These are phyloP conservation scores for Microctonus hyperodae DNA, from an alignment of 2,888 invertebrate species.

Conservation along the genomic window DNA sequence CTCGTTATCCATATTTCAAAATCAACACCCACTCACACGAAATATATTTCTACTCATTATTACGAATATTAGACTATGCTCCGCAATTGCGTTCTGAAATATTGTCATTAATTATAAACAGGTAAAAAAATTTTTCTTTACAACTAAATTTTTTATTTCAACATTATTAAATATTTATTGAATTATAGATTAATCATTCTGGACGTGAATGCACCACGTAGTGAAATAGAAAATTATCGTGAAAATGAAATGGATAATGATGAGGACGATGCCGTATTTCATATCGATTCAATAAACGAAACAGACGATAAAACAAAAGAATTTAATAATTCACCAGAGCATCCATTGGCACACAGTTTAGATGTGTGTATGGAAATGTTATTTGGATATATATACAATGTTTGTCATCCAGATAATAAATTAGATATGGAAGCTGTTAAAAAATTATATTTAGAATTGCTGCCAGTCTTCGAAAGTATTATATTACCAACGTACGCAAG, in stretches of 20 bases:
- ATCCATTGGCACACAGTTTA: conserved; percentile 71
- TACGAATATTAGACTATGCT: conserved; percentile 78
- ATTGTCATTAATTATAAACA: conserved; percentile 77
- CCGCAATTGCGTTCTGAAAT: conserved; percentile 75
- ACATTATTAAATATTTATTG: conserved; percentile 34
- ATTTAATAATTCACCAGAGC: conserved; percentile 58
- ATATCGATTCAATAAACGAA: conserved; percentile 45
- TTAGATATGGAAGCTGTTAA: conserved; percentile 62
- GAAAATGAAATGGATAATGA: conserved; percentile 65
- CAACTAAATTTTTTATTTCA: background rate
- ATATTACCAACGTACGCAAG: conserved; percentile 85
- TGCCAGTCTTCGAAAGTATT: conserved; percentile 79
- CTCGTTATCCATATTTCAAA: conserved; percentile 80
- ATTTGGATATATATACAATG: conserved; percentile 72
- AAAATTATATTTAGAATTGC: conserved; percentile 67
- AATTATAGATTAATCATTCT: conserved; percentile 73
- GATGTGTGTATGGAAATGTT: conserved; percentile 82
- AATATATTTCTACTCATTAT: conserved; percentile 79
- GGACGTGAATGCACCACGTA: conserved; percentile 75
- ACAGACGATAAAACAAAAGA: conserved; percentile 45
- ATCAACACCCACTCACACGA: conserved; percentile 73
- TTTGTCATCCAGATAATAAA: conserved; percentile 64
- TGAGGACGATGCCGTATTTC: conserved; percentile 51
- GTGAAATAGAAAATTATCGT: conserved; percentile 66
- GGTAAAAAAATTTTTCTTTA: conserved; percentile 65